Percentiles rank a stretch among this genome's conserved stretches.
phyloP scores from a whole-genome alignment of 1,140 invertebrate genomes.

The Archegozetes longisetosus region DNA sequence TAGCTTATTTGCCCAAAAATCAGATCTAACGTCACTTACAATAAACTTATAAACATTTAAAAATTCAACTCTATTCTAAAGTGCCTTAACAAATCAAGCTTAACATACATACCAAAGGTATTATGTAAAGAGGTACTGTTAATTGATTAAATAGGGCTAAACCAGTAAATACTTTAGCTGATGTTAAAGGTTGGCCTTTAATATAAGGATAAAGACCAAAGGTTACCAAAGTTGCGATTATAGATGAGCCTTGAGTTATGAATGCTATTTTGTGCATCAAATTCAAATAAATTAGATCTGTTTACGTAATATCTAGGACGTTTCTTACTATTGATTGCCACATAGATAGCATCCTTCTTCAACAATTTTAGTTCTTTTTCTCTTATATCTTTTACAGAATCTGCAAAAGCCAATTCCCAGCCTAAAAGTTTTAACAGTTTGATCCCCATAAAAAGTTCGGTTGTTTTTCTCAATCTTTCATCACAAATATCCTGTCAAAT shows the following conservation, averaged over 20 bases:
- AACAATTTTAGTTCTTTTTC: slow-evolving; percentile 51
- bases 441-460: slow-evolving; percentile 62
- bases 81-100: not conserved
- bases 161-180: slow-evolving; percentile 53
- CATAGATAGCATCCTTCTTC: slow-evolving; percentile 33
- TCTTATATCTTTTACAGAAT: slow-evolving; percentile 45
- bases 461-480: slow-evolving; percentile 51
- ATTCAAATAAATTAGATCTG: slow-evolving; percentile 6
- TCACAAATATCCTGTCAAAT: slow-evolving; percentile 45
- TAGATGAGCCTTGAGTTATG: slow-evolving; percentile 51
- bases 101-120: slow-evolving; percentile 34
- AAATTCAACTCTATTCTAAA: not conserved
- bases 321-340: slow-evolving; percentile 23
- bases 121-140: slow-evolving; percentile 56
- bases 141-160: slow-evolving; percentile 62
- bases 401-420: slow-evolving; percentile 56
- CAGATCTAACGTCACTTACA: too few species aligned
- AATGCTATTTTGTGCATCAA: slow-evolving; percentile 40
- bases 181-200: slow-evolving; percentile 37
- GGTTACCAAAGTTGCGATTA: slow-evolving; percentile 48
- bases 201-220: slow-evolving; percentile 30
- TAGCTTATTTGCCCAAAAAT: too few species aligned
- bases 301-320: slow-evolving; percentile 1
- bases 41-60: too few species aligned
- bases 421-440: slow-evolving; percentile 61